Evolutionary conservation across 2,888 invertebrate species (phyloP).

Genomic region (Amiota mariae): DNA sequence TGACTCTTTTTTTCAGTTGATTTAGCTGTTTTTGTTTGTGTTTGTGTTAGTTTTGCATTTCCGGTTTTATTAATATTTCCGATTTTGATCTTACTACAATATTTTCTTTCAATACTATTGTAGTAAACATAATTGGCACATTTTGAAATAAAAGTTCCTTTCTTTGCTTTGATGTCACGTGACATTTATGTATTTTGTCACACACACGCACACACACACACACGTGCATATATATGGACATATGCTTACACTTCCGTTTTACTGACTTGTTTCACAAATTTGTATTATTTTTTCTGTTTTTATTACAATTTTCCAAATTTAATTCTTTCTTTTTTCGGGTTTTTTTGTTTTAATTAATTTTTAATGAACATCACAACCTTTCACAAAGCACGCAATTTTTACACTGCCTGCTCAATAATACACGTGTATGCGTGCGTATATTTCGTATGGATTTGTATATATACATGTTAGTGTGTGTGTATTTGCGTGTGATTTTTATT

Average conservation of each 20-base stretch:
- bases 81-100: neutral
- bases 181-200: too few relatives aligned
- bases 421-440: too few relatives aligned
- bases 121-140: too few relatives aligned
- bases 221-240: too few relatives aligned
- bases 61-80: conserved; percentile 18
- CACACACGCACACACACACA: too few relatives aligned
- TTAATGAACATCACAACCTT: neutral
- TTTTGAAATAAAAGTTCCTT: too few relatives aligned
- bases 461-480: neutral
- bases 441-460: too few relatives aligned
- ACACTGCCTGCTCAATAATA: neutral
- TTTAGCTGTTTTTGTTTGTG: neutral
- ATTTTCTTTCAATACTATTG: too few relatives aligned
- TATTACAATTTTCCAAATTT: neutral
- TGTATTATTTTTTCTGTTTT: neutral
- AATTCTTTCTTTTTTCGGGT: neutral
- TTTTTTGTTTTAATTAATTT: neutral
- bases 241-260: neutral
- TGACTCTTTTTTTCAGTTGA: neutral
- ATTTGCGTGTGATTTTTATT: neutral
- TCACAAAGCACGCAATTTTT: neutral
- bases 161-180: too few relatives aligned
- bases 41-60: conserved; percentile 4
- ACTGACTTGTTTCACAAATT: neutral